Evolutionary conservation across 2,113 vertebrate genomes (phyloP).

Genomic region (Xiphophorus hellerii): DNA sequence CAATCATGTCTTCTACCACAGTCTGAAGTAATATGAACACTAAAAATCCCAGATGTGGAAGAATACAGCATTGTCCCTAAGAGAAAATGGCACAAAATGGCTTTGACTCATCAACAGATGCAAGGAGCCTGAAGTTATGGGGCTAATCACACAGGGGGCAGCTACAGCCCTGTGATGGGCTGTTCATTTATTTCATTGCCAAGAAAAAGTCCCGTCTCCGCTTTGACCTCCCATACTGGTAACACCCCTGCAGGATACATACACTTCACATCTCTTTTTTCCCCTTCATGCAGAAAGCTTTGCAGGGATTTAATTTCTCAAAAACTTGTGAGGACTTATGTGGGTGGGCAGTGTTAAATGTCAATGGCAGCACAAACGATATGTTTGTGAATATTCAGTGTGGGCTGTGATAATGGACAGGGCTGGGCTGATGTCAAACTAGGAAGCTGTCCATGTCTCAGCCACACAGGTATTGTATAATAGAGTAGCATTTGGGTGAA

Average conservation of each 20-base stretch:
- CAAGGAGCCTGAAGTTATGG: constrained; percentile 41
- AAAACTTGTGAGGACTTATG: constrained; percentile 23
- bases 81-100: constrained; percentile 15
- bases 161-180: constrained; percentile 1
- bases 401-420: constrained; percentile 30
- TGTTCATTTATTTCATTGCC: constrained; percentile 56
- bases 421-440: constrained; percentile 43
- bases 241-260: constrained; percentile 19
- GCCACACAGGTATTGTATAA: not conserved
- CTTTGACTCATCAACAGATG: constrained; percentile 35
- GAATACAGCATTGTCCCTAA: constrained; percentile 15
- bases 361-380: constrained; percentile 7
- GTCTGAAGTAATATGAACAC: constrained; percentile 32
- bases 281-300: not conserved
- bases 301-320: constrained; percentile 21
- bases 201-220: constrained; percentile 35
- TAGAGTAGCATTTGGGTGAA: not conserved
- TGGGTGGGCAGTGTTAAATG: constrained; percentile 26
- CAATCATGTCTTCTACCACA: constrained; percentile 38
- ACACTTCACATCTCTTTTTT: constrained; percentile 7
- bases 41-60: constrained; percentile 35
- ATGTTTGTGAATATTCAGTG: constrained; percentile 1
- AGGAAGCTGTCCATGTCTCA: constrained; percentile 13
- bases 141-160: constrained; percentile 39
- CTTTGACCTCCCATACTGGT: constrained; percentile 24